Conservation (phyloP, 92 coral and sea anemone genomes). For the Actinostola sp. region DNA sequence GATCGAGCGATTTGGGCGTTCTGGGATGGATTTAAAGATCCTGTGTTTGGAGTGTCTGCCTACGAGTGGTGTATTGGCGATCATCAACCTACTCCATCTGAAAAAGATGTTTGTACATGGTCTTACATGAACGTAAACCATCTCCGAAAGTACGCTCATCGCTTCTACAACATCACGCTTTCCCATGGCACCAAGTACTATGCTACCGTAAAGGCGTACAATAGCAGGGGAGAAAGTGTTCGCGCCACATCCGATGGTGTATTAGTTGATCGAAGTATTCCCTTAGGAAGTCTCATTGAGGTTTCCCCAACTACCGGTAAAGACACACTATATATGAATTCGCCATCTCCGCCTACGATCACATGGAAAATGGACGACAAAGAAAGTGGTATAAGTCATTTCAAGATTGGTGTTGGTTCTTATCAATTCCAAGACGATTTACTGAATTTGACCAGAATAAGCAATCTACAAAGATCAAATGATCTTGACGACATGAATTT, state of each 20-base stretch:
- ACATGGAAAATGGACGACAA: conserved; percentile 87
- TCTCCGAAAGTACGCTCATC: conserved; percentile 67
- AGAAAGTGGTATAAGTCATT: conserved; percentile 86
- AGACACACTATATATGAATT: conserved; percentile 56
- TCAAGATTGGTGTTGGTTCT: conserved; percentile 71
- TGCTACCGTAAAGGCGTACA: conserved; percentile 85
- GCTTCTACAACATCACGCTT: conserved; percentile 81
- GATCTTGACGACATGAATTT: conserved; percentile 76
- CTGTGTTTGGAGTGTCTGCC: conserved; percentile 69
- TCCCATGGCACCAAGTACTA: conserved; percentile 82
- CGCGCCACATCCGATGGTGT: conserved; percentile 90
- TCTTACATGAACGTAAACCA: conserved; percentile 54
- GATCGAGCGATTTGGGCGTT: conserved; percentile 92
- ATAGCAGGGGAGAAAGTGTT: conserved; percentile 72
- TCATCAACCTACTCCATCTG: conserved; percentile 45
- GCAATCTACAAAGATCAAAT: conserved; percentile 60
- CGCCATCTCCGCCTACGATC: conserved; percentile 79
- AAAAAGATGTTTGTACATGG: conserved; percentile 53
- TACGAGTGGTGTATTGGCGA: conserved; percentile 93
- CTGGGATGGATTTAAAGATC: conserved; percentile 94
- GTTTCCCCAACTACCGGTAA: conserved; percentile 74
- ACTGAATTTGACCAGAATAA: conserved; percentile 49
- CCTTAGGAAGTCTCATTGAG: conserved; percentile 57
- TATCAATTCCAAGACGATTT: conserved; percentile 79
- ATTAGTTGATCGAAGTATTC: conserved; percentile 87